Conservation (phyloP, 1,140 invertebrate species). For the Drosophila tristis region DNA sequence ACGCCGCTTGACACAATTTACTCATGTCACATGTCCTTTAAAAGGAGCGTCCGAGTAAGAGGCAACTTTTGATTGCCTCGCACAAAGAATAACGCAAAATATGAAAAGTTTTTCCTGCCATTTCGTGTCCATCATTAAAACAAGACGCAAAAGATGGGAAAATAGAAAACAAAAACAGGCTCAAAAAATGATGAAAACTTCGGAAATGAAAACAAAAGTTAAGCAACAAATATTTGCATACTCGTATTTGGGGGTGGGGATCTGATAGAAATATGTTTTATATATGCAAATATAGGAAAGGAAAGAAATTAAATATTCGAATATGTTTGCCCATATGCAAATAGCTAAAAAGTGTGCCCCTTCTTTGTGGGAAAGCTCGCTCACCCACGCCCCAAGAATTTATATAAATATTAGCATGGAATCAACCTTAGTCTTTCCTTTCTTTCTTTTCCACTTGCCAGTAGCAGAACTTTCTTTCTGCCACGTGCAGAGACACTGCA, state of each 20-base stretch:
- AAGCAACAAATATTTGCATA: conserved; percentile 43
- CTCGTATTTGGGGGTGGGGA: conserved; percentile 2
- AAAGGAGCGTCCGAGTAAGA: neutral
- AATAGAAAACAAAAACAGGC: conserved; percentile 28
- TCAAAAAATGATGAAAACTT: no score
- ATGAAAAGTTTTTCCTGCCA: conserved; percentile 24
- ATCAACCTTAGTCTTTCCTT: no score
- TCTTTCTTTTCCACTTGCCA: no score
- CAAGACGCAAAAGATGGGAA: conserved; percentile 9
- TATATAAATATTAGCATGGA: conserved; percentile 39
- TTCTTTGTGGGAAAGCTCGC: neutral
- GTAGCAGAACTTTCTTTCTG: neutral
- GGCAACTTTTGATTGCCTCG: conserved; percentile 50
- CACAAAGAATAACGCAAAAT: no score
- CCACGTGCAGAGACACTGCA: conserved; percentile 30
- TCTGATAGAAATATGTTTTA: conserved; percentile 43
- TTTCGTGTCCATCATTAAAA: conserved; percentile 33
- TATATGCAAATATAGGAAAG: conserved; percentile 26
- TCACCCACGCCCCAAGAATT: conserved; percentile 3
- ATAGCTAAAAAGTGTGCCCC: no score
- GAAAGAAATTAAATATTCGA: no score
- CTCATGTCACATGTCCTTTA: neutral
- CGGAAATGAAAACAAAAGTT: conserved; percentile 38
- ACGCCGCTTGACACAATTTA: conserved; percentile 54
- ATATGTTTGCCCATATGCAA: no score